Evolutionary conservation across 2,888 invertebrate genomes (phyloP).

Genomic region (Chelonus formosanus): DNA sequence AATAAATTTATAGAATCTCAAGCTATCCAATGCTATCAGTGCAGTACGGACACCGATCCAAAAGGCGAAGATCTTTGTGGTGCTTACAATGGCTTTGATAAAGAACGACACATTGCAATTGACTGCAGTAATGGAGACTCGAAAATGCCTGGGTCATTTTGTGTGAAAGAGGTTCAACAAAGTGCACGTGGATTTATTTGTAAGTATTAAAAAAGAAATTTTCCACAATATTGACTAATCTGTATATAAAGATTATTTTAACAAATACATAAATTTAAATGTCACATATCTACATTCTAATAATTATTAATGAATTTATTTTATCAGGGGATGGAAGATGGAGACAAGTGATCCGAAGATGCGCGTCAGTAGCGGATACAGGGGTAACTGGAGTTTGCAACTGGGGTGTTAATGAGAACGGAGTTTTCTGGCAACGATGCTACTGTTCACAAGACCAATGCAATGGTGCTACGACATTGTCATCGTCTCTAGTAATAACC

Average conservation of each 20-base stretch:
- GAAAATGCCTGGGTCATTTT: constrained; percentile 93
- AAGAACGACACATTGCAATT: constrained; percentile 84
- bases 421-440: constrained; percentile 96
- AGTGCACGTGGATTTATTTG: constrained; percentile 94
- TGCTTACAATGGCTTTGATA: constrained; percentile 86
- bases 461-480: constrained; percentile 68
- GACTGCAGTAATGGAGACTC: constrained; percentile 96
- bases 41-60: constrained; percentile 85
- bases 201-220: constrained; percentile 69
- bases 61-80: constrained; percentile 89
- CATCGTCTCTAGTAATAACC: constrained; percentile 26
- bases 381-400: constrained; percentile 96
- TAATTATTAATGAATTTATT: not conserved
- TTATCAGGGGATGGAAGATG: constrained; percentile 92
- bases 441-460: constrained; percentile 94
- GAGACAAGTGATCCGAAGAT: constrained; percentile 89
- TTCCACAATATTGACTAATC: not conserved
- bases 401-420: constrained; percentile 94
- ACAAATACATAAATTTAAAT: no score
- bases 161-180: constrained; percentile 94
- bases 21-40: constrained; percentile 91
- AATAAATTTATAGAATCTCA: constrained; percentile 52
- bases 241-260: no score
- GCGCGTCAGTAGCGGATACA: constrained; percentile 89
- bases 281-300: no score